Conservation (phyloP, 2,113 vertebrate genomes). For the Hyaena hyaena region DNA sequence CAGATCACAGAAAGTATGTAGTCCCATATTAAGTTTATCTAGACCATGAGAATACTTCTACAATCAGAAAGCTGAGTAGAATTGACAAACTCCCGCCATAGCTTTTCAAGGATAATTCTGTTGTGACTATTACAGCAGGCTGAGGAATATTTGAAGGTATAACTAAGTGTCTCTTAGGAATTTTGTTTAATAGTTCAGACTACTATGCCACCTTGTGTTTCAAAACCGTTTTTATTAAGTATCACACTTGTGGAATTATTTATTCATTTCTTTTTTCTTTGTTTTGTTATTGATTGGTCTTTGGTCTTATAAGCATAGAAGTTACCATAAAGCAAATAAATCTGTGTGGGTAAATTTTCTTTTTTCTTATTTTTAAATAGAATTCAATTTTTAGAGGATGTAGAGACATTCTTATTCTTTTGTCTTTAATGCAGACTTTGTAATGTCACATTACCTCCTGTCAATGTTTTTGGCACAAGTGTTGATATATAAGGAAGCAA, state of each 20-base stretch:
- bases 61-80: neutral
- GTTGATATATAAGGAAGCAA: neutral
- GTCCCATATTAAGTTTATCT: neutral
- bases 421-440: neutral
- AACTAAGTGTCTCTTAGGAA: neutral
- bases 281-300: neutral
- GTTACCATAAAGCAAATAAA: neutral
- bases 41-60: neutral
- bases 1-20: neutral
- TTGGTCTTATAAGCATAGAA: neutral
- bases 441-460: neutral
- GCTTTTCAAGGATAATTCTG: neutral
- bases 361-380: neutral
- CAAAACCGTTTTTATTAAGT: neutral
- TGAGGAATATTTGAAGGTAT: neutral
- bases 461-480: neutral
- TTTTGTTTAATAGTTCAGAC: neutral
- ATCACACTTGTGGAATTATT: neutral
- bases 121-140: neutral
- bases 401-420: neutral
- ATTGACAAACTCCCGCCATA: neutral
- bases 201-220: neutral
- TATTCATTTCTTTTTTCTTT: neutral
- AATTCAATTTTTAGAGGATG: neutral
- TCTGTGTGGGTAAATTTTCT: neutral